Evolutionary conservation across 1,140 invertebrate genomes (phyloP).

Genomic region (Nephila pilipes): DNA sequence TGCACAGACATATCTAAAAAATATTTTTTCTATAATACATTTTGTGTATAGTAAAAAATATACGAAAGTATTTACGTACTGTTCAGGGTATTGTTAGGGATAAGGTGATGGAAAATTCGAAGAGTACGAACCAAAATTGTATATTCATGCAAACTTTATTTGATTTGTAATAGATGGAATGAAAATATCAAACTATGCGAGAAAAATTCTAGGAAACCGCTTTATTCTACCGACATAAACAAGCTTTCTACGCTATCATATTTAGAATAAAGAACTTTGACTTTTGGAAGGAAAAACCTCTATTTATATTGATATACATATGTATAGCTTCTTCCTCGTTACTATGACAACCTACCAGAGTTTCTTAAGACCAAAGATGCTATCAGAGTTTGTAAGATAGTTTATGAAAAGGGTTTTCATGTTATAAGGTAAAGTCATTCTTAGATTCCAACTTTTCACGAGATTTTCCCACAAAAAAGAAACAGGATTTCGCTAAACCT

Average conservation of each 20-base stretch:
- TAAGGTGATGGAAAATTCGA: background rate
- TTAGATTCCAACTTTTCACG: constrained; percentile 35
- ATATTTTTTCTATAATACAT: no score
- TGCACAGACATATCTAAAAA: no score
- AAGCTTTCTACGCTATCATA: constrained; percentile 37
- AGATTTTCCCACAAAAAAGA: constrained; percentile 35
- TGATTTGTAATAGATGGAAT: constrained; percentile 13
- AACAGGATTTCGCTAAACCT: constrained; percentile 30
- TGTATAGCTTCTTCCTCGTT: constrained; percentile 16
- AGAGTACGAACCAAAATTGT: constrained; percentile 30
- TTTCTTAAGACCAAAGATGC: constrained; percentile 25
- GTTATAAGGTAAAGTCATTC: constrained; percentile 56
- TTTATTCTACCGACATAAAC: background rate
- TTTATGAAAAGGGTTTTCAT: constrained; percentile 65
- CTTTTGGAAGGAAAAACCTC: constrained; percentile 1
- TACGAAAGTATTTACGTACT: background rate
- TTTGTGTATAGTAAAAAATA: background rate
- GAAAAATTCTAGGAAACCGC: constrained; percentile 34
- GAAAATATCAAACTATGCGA: constrained; percentile 24
- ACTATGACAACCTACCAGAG: constrained; percentile 53
- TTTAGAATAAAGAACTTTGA: constrained; percentile 64
- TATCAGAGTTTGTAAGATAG: constrained; percentile 56
- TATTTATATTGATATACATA: background rate
- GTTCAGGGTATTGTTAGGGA: no score
- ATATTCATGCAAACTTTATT: constrained; percentile 48